Evolutionary conservation across 2,888 invertebrate genomes (phyloP).

Genomic region (Drosophila suboccidentalis): DNA sequence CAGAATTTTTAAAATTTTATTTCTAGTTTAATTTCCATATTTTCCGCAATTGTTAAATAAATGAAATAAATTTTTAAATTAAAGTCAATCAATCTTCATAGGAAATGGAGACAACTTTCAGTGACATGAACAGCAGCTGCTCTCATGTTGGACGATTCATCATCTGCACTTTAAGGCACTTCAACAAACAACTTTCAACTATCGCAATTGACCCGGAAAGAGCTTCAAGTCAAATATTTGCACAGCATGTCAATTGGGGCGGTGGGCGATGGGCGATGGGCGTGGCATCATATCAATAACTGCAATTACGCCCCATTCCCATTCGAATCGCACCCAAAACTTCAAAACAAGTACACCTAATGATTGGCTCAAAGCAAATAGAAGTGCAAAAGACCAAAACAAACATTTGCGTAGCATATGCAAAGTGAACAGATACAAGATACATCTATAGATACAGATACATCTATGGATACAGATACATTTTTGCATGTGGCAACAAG

Average conservation of each 20-base stretch:
- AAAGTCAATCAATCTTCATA: constrained; percentile 22
- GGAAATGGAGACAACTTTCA: constrained; percentile 14
- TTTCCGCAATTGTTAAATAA: background rate
- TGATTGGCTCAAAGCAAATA: constrained; percentile 59
- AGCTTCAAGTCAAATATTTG: constrained; percentile 55
- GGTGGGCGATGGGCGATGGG: constrained; percentile 1
- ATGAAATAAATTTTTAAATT: constrained; percentile 7
- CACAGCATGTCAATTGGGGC: constrained; percentile 31
- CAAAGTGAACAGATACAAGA: constrained; percentile 39
- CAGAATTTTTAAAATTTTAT: no score
- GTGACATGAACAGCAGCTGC: constrained; percentile 17
- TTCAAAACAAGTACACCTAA: no score
- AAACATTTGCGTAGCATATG: constrained; percentile 46
- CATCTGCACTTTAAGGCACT: constrained; percentile 38
- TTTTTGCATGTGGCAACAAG: background rate
- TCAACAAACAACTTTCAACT: constrained; percentile 29
- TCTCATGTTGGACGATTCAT: constrained; percentile 31
- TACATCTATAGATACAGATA: constrained; percentile 5
- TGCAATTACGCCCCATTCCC: background rate
- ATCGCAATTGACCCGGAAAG: constrained; percentile 64
- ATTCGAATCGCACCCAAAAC: background rate
- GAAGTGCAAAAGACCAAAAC: constrained; percentile 41
- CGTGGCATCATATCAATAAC: constrained; percentile 32
- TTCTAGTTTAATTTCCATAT: background rate
- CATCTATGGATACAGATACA: constrained; percentile 1